Evolutionary conservation across 2,113 vertebrate species (phyloP), one percentile per base, ranked within the genome.

Genomic region (Perognathus longimembris): DNA sequence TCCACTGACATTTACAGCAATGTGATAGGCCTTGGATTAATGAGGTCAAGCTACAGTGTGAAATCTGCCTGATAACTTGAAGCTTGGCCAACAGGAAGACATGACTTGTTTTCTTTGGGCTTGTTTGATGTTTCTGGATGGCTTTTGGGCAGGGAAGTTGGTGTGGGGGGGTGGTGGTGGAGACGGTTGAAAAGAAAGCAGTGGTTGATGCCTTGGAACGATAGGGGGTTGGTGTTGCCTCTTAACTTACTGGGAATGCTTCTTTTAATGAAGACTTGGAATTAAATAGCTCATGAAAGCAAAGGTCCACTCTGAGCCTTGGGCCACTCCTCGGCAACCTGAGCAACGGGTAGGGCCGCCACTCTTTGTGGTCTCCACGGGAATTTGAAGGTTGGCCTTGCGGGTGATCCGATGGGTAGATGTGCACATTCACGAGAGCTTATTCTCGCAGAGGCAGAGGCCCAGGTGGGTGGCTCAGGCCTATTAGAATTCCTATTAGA

Each of bases 11-110:
- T 97, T 98, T 97, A 96, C 96, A 97, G 96, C 94, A 92, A 90
- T 88, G 92, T 70, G 97, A 97, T 97, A 97, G 97, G 95, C 92
- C 93, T 89, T 96, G 94, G 97, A 98, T 98, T 97, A 97, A 96
- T 92, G 92, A 97, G 92, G 94, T 95, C 95, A 94, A 97, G 97
- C 96, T 93, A 59, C 88, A 92, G 94, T 93, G 95, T 96, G 96
- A 98, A 94, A 94, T 89, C 81, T 89, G 90, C 88, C 92, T 4
- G 59, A 94, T 97, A 93, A 92, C 71, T 96, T 92, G 91, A 95
- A 77, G 57, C 30, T 21, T 66, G 76, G 92, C 94, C 95, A 96
- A 95, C 92, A 94, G 95, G 97, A 97, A 97, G 92, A 64, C 96
- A 88, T 36, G 0, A 34, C 96, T 93, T 94, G 93, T 93, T 96